Percentiles rank a stretch among this genome's conserved stretches.
Conservation (phyloP, 2,888 invertebrate species). For the Spisula solida region DNA sequence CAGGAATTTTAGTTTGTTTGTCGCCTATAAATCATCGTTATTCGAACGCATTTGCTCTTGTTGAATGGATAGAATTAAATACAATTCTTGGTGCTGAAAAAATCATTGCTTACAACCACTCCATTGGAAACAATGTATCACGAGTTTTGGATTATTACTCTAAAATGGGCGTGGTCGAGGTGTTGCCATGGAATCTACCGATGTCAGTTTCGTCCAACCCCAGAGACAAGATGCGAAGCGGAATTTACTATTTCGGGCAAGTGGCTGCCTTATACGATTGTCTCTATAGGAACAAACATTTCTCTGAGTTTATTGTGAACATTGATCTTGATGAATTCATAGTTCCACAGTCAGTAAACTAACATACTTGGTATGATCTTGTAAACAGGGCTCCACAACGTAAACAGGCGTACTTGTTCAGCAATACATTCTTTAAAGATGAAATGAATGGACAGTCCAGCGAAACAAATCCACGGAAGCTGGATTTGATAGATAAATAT, state of each 20-base stretch:
- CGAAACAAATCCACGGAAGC: neutral
- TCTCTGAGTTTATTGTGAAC: slow-evolving; percentile 80
- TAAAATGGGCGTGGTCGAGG: slow-evolving; percentile 75
- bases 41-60: slow-evolving; percentile 80
- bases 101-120: slow-evolving; percentile 84
- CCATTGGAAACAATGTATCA: slow-evolving; percentile 76
- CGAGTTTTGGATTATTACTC: slow-evolving; percentile 78
- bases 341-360: slow-evolving; percentile 74
- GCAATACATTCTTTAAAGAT: slow-evolving; percentile 20
- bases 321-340: slow-evolving; percentile 86
- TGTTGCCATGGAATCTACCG: slow-evolving; percentile 83
- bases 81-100: slow-evolving; percentile 83
- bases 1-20: slow-evolving; percentile 78
- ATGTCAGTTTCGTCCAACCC: slow-evolving; percentile 67
- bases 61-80: slow-evolving; percentile 86
- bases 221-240: slow-evolving; percentile 26
- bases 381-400: neutral
- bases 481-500: slow-evolving; percentile 13
- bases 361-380: neutral
- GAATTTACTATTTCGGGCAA: slow-evolving; percentile 86
- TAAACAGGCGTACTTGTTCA: neutral
- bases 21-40: slow-evolving; percentile 79
- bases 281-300: slow-evolving; percentile 79
- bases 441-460: neutral
- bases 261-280: slow-evolving; percentile 86